A percentile compares a stretch with the other conserved stretches of the same genome.
phyloP scores from a whole-genome alignment of 2,797 vertebrate species.

The Ciconia nigra region DNA sequence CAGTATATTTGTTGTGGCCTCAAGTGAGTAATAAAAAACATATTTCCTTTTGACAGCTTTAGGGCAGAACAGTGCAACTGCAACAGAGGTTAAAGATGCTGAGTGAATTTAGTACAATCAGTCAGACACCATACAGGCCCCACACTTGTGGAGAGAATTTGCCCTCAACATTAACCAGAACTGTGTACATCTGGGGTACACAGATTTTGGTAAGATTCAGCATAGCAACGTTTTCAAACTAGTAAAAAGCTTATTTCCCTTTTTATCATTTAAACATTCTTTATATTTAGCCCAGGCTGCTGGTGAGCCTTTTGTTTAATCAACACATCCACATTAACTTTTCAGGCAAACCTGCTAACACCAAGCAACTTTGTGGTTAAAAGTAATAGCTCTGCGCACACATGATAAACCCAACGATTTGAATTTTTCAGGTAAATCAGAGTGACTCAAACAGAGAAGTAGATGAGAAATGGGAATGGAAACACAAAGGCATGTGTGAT shows the following conservation, averaged over 20 bases:
- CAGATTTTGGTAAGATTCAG: neutral
- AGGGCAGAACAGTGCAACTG: neutral
- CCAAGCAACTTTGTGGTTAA: neutral
- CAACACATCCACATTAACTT: neutral
- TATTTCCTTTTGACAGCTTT: neutral
- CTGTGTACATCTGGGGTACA: neutral
- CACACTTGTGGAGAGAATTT: neutral
- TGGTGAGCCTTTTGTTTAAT: neutral
- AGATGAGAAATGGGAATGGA: neutral
- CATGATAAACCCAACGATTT: rapidly evolving
- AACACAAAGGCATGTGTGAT: neutral
- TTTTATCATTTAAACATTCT: neutral
- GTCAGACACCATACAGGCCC: neutral
- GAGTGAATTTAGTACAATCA: neutral
- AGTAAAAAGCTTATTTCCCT: neutral
- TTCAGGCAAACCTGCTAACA: neutral
- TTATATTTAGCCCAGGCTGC: neutral
- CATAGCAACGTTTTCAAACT: neutral
- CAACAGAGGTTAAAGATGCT: neutral
- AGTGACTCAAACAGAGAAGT: neutral
- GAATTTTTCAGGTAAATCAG: neutral
- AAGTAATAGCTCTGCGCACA: neutral
- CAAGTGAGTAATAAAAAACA: neutral
- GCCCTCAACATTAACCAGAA: neutral
- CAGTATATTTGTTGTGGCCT: neutral